These are phyloP conservation scores for Muscicapa striata DNA, from an alignment of 2,797 vertebrate genomes.

Conservation along the genomic window DNA sequence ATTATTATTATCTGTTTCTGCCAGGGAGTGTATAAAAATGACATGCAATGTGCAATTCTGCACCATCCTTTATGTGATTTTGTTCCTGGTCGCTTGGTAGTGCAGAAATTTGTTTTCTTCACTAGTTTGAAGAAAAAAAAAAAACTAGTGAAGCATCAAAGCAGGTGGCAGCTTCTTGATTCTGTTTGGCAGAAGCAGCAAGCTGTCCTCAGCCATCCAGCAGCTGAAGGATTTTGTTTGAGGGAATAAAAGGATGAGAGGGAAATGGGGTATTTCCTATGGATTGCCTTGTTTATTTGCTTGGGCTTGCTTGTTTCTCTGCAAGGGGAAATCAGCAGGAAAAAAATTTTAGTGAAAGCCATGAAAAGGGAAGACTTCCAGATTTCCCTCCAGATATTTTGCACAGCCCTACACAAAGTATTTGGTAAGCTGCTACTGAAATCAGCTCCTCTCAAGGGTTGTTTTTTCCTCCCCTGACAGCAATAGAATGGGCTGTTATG, in stretches of 20 bases:
- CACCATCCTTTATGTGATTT: neutral
- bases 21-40: neutral
- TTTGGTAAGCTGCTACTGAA: neutral
- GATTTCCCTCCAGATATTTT: conserved; percentile 19
- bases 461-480: neutral
- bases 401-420: neutral
- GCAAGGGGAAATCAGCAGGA: neutral
- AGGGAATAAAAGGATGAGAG: neutral
- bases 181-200: conserved; percentile 1
- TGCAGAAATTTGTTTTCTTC: neutral
- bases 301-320: neutral
- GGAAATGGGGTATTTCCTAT: conserved; percentile 44
- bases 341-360: conserved; percentile 29
- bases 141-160: neutral
- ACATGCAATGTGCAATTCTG: neutral
- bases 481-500: neutral
- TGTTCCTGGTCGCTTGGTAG: neutral
- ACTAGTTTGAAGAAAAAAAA: neutral
- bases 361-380: neutral
- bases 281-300: conserved; percentile 33
- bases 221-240: conserved; percentile 8
- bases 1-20: neutral
- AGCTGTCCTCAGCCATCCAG: neutral
- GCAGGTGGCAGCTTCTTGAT: neutral
- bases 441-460: neutral